Evolutionary conservation across 1,140 invertebrate genomes (phyloP).

Genomic region (Drosophila sp.): DNA sequence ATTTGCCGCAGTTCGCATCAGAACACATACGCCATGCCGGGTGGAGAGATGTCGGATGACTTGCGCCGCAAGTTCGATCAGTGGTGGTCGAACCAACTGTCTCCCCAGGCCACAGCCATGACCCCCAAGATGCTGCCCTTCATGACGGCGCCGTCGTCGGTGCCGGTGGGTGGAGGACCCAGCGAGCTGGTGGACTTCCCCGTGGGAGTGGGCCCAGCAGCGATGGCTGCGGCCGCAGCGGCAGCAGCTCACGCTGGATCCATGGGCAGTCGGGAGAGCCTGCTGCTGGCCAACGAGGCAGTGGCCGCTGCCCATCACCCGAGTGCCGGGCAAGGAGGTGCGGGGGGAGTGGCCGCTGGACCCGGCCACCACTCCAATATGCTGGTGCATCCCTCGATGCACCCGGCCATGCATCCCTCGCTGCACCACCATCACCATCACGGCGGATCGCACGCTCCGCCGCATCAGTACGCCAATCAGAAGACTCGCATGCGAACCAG

Average conservation of each 20-base stretch:
- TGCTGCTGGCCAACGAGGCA: constrained; percentile 71
- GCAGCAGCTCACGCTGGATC: constrained; percentile 84
- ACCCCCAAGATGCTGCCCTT: constrained; percentile 82
- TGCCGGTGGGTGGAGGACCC: constrained; percentile 55
- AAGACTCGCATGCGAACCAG: constrained; percentile 96
- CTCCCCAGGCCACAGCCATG: constrained; percentile 84
- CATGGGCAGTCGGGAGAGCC: constrained; percentile 76
- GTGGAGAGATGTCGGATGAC: constrained; percentile 90
- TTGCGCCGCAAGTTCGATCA: constrained; percentile 90
- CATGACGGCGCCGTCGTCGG: constrained; percentile 68
- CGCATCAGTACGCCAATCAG: constrained; percentile 88
- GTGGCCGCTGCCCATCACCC: constrained; percentile 40
- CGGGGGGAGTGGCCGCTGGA: constrained; percentile 49
- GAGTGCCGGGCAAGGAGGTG: constrained; percentile 1
- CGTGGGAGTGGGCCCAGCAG: constrained; percentile 82
- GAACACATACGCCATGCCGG: constrained; percentile 84
- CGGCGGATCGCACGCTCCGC: constrained; percentile 84
- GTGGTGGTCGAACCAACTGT: constrained; percentile 88
- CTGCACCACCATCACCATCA: constrained; percentile 87
- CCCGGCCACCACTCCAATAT: constrained; percentile 65
- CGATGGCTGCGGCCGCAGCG: constrained; percentile 73
- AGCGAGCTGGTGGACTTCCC: constrained; percentile 83
- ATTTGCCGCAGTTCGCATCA: constrained; percentile 88
- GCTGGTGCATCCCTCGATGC: constrained; percentile 85
- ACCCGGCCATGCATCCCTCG: constrained; percentile 86